Base-by-base conservation (phyloP, 1,140 invertebrate species). In the Drosophila trapezifrons region DNA sequence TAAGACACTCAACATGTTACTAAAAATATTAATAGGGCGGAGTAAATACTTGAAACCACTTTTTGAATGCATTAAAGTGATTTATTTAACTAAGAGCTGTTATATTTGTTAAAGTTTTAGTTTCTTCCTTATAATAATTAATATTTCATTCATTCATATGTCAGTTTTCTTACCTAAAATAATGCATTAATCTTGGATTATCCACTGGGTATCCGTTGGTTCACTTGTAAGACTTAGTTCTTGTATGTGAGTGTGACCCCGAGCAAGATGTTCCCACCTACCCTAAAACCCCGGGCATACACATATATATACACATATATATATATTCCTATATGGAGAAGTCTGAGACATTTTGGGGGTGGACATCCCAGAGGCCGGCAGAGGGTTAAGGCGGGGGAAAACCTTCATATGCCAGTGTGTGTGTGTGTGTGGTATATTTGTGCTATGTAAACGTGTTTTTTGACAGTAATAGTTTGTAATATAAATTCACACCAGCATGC, bases 381-480 rank as follows among this genome's bases (percentile, higher is more conserved):
- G 58, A 20, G 59, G 59, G 32, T 35, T 35, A 47, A n/a, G 55
- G 17, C 20, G 47, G 27, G 42, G 38, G 22, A 8, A 18, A 42
- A 42, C 65, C 65, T 66, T 45, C 62, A 66, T 37, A 67, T 49
- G 64, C 15, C 58, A 20, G 51, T 20, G n/a, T 32, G 9, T 45
- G n/a, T 52, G 20, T 38, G 35, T 69, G 46, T 55, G 60, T 43
- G 63, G 66, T 83, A 75, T 89, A 79, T 89, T 71, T 89, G 84
- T 89, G 84, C 84, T 79, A 89, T 89, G 85, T 89, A 89, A 89
- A 89, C 84, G 84, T 89, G 84, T 89, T 89, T 89, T 89, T 89
- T 89, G 84, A 89, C 84, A 89, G 84, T 89, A 89, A 89, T 89
- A 89, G 84, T 89, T 89, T 89, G 84, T 89, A 89, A 89, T 89